Percentiles rank a stretch among this genome's conserved stretches.
These are phyloP conservation scores for Anser brachyrhynchus DNA, from an alignment of 2,113 vertebrate genomes.

Conservation along the genomic window DNA sequence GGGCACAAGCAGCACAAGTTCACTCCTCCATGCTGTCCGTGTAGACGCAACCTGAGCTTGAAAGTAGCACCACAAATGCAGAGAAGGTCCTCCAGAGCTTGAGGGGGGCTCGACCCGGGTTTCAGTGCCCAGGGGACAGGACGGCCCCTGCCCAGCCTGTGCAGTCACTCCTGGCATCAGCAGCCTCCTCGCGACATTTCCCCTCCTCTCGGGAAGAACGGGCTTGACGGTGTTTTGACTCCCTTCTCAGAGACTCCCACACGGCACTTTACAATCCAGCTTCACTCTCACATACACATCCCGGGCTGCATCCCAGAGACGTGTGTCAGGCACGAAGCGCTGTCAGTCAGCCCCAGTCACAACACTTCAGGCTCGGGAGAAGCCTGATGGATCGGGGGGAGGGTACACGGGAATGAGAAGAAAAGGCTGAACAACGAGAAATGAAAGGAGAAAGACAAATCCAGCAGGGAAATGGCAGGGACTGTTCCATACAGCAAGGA, in stretches of 20 bases:
- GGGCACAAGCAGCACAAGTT: background rate
- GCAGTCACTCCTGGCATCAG: background rate
- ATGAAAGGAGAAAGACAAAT: slow-evolving; percentile 43
- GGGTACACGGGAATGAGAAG: background rate
- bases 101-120: background rate
- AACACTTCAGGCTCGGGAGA: slow-evolving; percentile 67
- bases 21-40: background rate
- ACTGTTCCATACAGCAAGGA: background rate
- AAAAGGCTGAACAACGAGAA: slow-evolving; percentile 9
- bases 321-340: slow-evolving; percentile 51
- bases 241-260: slow-evolving; percentile 65
- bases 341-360: slow-evolving; percentile 75
- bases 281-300: slow-evolving; percentile 64
- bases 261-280: slow-evolving; percentile 56
- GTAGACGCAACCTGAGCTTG: background rate
- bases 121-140: background rate
- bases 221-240: slow-evolving; percentile 70
- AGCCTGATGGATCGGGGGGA: slow-evolving; percentile 36
- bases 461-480: background rate
- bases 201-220: slow-evolving; percentile 23
- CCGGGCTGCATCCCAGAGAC: slow-evolving; percentile 61
- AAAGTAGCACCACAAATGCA: background rate
- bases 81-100: background rate
- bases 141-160: background rate
- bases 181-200: background rate